phyloP scores from a whole-genome alignment of 2,113 vertebrate genomes.

The Potamarius usumacintae region DNA sequence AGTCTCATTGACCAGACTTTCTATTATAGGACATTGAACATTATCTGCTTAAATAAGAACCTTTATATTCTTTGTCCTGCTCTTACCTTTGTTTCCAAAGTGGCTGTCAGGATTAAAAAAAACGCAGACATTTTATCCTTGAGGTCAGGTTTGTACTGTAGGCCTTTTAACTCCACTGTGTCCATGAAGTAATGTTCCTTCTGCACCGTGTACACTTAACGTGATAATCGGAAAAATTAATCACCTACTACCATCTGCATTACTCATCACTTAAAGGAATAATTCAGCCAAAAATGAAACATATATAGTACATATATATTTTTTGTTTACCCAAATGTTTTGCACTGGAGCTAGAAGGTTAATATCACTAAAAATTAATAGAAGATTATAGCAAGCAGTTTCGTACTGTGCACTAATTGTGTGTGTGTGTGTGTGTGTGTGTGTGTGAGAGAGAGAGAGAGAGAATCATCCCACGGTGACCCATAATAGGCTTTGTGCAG shows the following conservation, averaged over 20 bases:
- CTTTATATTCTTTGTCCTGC: background rate
- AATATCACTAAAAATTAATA: background rate
- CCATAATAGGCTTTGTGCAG: background rate
- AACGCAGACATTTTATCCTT: constrained; percentile 73
- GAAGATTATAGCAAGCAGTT: background rate
- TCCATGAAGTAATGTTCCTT: constrained; percentile 74
- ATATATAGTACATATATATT: background rate
- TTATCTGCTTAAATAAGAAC: too few relatives aligned
- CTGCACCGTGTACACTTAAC: constrained; percentile 68
- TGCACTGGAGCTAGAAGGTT: background rate
- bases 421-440: background rate
- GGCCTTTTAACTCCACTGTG: constrained; percentile 79
- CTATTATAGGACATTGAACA: background rate
- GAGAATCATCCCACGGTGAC: background rate
- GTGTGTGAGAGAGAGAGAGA: too few relatives aligned
- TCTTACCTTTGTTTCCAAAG: constrained; percentile 81
- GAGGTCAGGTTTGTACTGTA: constrained; percentile 75
- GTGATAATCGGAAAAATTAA: background rate
- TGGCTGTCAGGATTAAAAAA: constrained; percentile 72
- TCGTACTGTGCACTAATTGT: background rate
- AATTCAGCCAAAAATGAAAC: background rate
- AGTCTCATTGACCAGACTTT: background rate
- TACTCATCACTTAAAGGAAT: background rate
- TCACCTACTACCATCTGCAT: background rate
- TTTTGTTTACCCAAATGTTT: background rate